Percentiles rank a stretch among this genome's conserved stretches.
These are phyloP conservation scores for Leptosomus discolor DNA, from an alignment of 2,113 vertebrate genomes.

Conservation along the genomic window DNA sequence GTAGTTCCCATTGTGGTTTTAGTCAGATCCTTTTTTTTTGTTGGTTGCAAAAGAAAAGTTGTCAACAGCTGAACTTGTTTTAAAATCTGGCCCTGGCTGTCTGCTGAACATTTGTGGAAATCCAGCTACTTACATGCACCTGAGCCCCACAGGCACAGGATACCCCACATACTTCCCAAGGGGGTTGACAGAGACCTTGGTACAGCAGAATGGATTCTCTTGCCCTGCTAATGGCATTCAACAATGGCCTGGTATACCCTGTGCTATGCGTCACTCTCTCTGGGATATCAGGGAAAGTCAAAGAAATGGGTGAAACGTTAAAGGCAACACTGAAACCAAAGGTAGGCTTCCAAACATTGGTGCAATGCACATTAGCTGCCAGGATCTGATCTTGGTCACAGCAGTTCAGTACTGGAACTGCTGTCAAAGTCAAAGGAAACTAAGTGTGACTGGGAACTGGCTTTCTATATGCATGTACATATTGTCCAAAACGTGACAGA, in stretches of 20 bases:
- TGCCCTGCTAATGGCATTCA: background rate
- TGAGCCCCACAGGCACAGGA: background rate
- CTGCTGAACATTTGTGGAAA: background rate
- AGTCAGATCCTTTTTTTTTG: background rate
- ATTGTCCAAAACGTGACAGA: background rate
- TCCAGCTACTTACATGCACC: background rate
- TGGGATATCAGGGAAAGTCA: background rate
- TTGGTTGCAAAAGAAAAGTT: background rate
- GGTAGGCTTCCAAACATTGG: background rate
- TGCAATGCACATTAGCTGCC: background rate
- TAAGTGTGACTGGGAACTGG: background rate
- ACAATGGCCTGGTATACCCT: too few species aligned
- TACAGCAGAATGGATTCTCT: background rate
- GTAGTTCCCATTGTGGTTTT: background rate
- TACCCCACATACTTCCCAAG: accelerated
- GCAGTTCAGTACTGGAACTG: background rate
- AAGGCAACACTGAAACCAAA: background rate
- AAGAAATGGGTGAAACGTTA: background rate
- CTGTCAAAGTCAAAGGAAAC: background rate
- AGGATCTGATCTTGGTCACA: background rate
- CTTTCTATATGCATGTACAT: background rate
- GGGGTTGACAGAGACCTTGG: background rate
- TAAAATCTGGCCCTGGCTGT: background rate
- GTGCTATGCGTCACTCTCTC: background rate
- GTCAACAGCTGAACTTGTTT: background rate